Conservation (phyloP, 2,113 vertebrate genomes). For the Plectropomus leopardus region DNA sequence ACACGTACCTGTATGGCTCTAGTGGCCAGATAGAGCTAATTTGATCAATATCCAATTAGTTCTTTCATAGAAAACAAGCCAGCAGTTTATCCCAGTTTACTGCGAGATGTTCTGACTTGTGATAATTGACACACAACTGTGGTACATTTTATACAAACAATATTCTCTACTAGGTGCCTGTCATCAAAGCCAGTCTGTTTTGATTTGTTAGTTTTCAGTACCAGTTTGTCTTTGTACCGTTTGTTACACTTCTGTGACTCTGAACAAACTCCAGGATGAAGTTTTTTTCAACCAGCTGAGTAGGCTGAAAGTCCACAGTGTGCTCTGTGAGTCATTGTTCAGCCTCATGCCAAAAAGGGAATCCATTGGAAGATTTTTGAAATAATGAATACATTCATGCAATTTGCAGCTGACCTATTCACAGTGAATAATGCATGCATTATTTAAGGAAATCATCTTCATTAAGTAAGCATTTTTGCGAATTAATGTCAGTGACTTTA, state of each 20-base stretch:
- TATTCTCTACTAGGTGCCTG: background rate
- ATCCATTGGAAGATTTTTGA: conserved; percentile 46
- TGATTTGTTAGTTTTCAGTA: background rate
- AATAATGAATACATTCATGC: conserved; percentile 69
- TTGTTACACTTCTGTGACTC: background rate
- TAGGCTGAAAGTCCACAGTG: conserved; percentile 44
- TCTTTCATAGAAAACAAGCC: conserved; percentile 1
- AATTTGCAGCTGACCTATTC: conserved; percentile 67
- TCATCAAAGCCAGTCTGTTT: background rate
- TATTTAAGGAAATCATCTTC: conserved; percentile 71
- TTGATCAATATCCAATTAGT: conserved; percentile 3
- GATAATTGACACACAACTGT: background rate
- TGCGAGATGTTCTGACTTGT: background rate
- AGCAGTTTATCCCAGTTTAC: background rate
- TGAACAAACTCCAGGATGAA: conserved; percentile 45
- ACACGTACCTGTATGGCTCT: conserved; percentile 17
- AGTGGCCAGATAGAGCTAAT: background rate
- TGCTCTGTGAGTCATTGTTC: conserved; percentile 32
- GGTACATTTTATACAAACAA: background rate
- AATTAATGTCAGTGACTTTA: conserved; percentile 72
- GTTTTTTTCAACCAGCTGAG: conserved; percentile 54
- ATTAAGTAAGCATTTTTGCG: conserved; percentile 76
- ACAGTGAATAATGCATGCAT: conserved; percentile 74
- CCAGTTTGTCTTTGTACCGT: background rate
- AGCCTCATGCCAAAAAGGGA: conserved; percentile 28